phyloP scores from a whole-genome alignment of 1,140 invertebrate species.

The Chelonus insularis region DNA sequence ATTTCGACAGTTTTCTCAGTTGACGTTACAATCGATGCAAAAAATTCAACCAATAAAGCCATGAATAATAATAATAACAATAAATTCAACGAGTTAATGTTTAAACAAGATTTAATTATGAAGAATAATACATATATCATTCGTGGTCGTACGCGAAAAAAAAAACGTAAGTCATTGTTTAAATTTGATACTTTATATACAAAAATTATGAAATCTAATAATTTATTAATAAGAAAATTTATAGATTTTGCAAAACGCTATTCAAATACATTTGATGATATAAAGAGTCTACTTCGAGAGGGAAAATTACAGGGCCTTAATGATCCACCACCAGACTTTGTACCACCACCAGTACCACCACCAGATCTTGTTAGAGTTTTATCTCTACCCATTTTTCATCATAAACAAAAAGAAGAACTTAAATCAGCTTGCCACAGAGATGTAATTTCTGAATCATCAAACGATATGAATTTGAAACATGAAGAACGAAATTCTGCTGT shows the following conservation, averaged over 20 bases:
- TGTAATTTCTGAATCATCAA: too few relatives aligned
- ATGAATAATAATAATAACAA: constrained; percentile 35
- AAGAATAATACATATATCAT: constrained; percentile 75
- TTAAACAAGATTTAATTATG: constrained; percentile 62
- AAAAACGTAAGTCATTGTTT: constrained; percentile 59
- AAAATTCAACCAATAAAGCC: too few relatives aligned
- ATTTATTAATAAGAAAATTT: not conserved
- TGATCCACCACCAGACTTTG: constrained; percentile 61
- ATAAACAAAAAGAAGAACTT: too few relatives aligned
- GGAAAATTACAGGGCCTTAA: constrained; percentile 58
- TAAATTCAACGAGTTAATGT: constrained; percentile 51
- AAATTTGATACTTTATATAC: constrained; percentile 49
- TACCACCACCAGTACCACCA: constrained; percentile 58
- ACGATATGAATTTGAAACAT: too few relatives aligned
- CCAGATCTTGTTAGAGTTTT: constrained; percentile 69
- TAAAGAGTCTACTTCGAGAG: constrained; percentile 70
- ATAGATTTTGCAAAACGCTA: constrained; percentile 61
- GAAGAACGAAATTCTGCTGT: too few relatives aligned
- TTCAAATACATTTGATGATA: constrained; percentile 78
- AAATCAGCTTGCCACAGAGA: too few relatives aligned
- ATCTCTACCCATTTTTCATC: constrained; percentile 65
- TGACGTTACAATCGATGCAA: constrained; percentile 33
- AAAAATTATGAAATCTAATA: constrained; percentile 42
- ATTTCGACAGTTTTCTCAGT: constrained; percentile 56
- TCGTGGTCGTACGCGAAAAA: constrained; percentile 64